phyloP scores from a whole-genome alignment of 2,888 invertebrate species.

The Acronicta aceris region DNA sequence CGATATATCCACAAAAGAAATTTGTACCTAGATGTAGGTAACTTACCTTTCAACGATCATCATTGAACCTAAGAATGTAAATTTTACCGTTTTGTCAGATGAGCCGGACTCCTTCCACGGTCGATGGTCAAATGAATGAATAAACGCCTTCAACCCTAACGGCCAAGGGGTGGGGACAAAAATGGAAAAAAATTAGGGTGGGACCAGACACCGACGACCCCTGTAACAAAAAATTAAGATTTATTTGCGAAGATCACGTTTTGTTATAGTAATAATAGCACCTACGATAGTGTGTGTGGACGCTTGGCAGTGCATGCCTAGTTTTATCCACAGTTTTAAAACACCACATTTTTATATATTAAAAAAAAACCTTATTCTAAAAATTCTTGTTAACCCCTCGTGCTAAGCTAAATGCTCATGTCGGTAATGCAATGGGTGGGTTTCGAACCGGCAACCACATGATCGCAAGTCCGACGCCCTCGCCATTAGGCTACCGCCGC shows the following conservation, averaged over 20 bases:
- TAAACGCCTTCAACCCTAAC: conserved; percentile 55
- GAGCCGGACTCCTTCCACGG: conserved; percentile 54
- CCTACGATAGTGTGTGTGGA: conserved; percentile 64
- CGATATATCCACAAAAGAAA: conserved; percentile 17
- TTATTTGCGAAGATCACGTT: conserved; percentile 76
- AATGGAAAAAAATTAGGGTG: conserved; percentile 76
- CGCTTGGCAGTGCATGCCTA: conserved; percentile 44
- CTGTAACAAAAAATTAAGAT: conserved; percentile 85
- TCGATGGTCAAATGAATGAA: conserved; percentile 69
- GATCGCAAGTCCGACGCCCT: too few relatives aligned
- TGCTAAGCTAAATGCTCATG: too few relatives aligned
- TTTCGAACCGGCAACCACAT: too few relatives aligned
- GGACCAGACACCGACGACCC: conserved; percentile 69
- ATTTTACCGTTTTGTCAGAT: conserved; percentile 56
- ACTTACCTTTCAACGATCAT: conserved; percentile 50
- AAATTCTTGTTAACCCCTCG: too few relatives aligned
- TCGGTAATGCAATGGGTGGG: too few relatives aligned
- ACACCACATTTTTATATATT: not conserved
- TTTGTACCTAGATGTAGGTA: conserved; percentile 16
- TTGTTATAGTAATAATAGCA: conserved; percentile 73
- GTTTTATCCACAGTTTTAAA: not conserved
- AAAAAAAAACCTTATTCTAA: too few relatives aligned
- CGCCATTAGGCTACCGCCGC: too few relatives aligned
- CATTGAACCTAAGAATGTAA: conserved; percentile 59
- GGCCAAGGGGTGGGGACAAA: conserved; percentile 71